Base-by-base conservation (phyloP, 2,113 vertebrate species). In the Salvelinus fontinalis region DNA sequence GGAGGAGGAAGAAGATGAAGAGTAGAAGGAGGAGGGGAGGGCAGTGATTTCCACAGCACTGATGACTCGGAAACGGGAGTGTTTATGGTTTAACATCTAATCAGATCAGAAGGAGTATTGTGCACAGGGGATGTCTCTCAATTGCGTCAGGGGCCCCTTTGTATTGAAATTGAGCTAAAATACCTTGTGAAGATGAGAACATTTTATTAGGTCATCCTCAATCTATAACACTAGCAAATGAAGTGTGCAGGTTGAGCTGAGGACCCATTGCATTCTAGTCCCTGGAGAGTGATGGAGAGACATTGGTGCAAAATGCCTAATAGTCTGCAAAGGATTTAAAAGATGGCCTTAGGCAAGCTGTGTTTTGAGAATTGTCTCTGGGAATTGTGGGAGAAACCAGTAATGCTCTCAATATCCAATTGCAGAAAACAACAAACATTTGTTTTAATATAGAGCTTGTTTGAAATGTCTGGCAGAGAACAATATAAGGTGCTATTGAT, bases 91-190 rank as follows among this genome's bases (percentile, higher is more conserved):
- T 65, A 39, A 31, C 59, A 65, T 65, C 31, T 26, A 5, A 24
- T 49, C 39, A 49, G 54, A 70, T 31, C 59, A 24, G 2, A 67
- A 7, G 9, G 34, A 22, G 16, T 31, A 71, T 39, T 62, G 77
- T 65, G 14, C 5, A 39, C 20, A 24, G n/a, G 22, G 11, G 65
- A 81, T 79, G 80, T 86, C 81, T 81, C 74, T 69, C 27, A 44
- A 71, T 82, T 87, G 75, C 84, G 76, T 89, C 86, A 81, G 78
- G 65, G 11, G 49, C 49, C n/a, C 71, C 75, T 81, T 77, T 82
- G 69, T 71, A 76, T 77, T 82, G 69, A 73, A 76, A 11, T 29
- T 20, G 24, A 26, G 39, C 31, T 73, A 16, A 26, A 49, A 73
- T 59, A 70, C 66, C 29, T 76, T 39, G 9, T 44, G 39, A 44